phyloP scores from a whole-genome alignment of 2,797 vertebrate species.

The Poeciliopsis gracilis region DNA sequence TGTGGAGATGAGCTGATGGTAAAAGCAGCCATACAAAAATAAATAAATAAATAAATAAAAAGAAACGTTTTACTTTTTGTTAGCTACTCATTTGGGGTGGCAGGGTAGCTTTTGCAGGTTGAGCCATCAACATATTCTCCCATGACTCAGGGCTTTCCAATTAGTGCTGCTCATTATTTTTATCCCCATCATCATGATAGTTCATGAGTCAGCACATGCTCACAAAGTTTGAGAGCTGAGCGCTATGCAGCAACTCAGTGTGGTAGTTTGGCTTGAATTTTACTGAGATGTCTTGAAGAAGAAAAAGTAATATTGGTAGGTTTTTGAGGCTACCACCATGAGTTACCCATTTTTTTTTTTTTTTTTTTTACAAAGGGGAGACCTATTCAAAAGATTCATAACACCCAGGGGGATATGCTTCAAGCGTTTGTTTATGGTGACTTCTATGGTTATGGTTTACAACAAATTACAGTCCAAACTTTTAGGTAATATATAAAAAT shows the following conservation, averaged over 20 bases:
- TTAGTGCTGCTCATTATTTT: background rate
- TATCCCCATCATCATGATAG: background rate
- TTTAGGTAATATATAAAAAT: background rate
- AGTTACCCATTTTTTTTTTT: background rate
- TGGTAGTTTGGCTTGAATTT: background rate
- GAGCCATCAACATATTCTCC: background rate
- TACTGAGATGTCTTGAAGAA: background rate
- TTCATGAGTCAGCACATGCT: background rate
- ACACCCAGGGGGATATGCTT: background rate
- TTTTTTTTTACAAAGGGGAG: background rate
- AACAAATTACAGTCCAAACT: background rate
- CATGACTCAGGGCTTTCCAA: conserved; percentile 6
- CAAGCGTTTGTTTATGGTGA: background rate
- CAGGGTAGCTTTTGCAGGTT: background rate
- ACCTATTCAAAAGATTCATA: background rate
- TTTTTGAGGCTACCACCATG: background rate
- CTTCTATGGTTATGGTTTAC: background rate
- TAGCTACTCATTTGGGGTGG: background rate
- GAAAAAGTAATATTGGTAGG: background rate
- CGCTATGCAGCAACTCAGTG: background rate
- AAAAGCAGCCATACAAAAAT: background rate
- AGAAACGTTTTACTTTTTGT: background rate
- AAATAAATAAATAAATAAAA: background rate
- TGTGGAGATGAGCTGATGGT: background rate
- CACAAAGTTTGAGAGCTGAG: conserved; percentile 3